Evolutionary conservation across 2,797 vertebrate genomes (phyloP), one percentile per base, ranked within the genome.

Genomic region (Chloroceryle amazona): DNA sequence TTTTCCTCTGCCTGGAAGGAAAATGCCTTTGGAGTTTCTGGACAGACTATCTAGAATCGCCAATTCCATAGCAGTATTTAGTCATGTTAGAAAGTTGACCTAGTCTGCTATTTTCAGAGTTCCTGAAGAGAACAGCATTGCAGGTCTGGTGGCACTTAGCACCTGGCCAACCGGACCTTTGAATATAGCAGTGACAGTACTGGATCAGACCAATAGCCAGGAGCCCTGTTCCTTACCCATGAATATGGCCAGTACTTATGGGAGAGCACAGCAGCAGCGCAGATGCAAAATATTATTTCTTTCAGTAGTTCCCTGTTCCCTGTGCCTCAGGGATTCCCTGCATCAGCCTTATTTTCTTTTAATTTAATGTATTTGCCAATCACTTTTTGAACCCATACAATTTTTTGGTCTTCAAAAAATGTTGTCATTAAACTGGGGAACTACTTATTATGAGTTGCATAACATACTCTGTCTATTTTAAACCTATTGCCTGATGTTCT

Each of bases 171-270:
- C 35, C 44, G 25, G 5, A 21, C 28, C 72, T 92, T 66, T 81
- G 83, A 60, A 37, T 0, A 0, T 4, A 19, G 2, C 33, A 58
- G 23, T 29, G 66, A 11, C 4, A 10, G 25, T 15, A 5, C 9
- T 49, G 33, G 46, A 17, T 72, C 62, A 74, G 18, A 44, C 9
- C 3, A 61, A 75, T 35, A 12, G 26, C 51, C 51, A 57, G 18
- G 62, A 90, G 28, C 54, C 37, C 2, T 0, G 6, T 37, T 35
- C 54, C 18, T 66, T 66, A 1, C 29, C 35, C 10, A 5, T 35
- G 28, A 73, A 52, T 31, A 26, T 33, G 25, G 22, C n/a, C 51
- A 26, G 18, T 20, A 20, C 0, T 0, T 19, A 12, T 16, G 28
- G 41, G 41, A 90, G 4, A 68, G 2, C 0, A 0, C 8, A 60